Conservation (phyloP, 2,797 vertebrate genomes). For the Capromys pilorides region DNA sequence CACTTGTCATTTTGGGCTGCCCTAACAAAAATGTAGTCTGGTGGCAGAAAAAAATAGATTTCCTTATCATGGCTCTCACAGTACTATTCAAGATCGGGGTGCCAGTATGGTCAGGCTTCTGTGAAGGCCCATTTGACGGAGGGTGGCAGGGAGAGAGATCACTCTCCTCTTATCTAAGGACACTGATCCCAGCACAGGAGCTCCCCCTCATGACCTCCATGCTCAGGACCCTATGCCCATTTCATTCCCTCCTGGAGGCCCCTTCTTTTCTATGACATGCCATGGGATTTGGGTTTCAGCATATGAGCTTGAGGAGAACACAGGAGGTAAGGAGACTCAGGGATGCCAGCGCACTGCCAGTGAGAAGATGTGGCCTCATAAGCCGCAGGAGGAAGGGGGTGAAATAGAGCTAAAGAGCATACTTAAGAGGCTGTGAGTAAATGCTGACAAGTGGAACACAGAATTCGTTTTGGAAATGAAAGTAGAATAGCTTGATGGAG, state of each 20-base stretch:
- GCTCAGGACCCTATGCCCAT: not conserved
- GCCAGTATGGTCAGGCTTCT: not conserved
- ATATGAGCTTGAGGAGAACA: not conserved
- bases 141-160: not conserved
- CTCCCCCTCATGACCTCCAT: not conserved
- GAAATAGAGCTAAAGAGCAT: not conserved
- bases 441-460: not conserved
- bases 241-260: not conserved
- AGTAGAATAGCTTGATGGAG: not conserved
- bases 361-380: not conserved
- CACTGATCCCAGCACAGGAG: not conserved
- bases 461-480: not conserved
- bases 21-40: not conserved
- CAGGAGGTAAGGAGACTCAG: not conserved
- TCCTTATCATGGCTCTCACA: not conserved
- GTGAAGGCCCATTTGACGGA: not conserved
- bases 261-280: not conserved
- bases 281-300: not conserved
- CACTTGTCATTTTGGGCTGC: fast-evolving
- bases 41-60: not conserved
- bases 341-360: not conserved
- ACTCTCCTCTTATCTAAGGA: not conserved
- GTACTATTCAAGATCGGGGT: not conserved
- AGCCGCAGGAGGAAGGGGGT: not conserved
- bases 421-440: not conserved